Conservation (phyloP, 1,140 invertebrate genomes). For the Oppia nitens region DNA sequence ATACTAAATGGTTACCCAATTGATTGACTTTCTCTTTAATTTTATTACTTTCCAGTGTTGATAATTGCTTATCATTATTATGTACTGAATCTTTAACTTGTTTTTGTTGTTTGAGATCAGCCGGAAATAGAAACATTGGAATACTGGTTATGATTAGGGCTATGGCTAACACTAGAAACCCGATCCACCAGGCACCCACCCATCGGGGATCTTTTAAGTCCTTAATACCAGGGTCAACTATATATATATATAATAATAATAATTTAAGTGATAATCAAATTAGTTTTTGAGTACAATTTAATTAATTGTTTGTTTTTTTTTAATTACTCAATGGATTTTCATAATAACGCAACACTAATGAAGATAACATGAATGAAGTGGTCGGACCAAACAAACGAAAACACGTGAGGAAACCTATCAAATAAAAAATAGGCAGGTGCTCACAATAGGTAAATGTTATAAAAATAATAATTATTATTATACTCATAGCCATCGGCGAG, state of each 20-base stretch:
- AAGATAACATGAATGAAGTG: conserved; percentile 21
- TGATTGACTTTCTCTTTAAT: too few species aligned
- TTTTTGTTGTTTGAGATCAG: too few species aligned
- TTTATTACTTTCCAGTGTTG: too few species aligned
- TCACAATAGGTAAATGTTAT: too few species aligned
- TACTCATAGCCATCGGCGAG: conserved; percentile 20
- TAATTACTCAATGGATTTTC: conserved; percentile 20
- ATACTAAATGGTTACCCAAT: too few species aligned
- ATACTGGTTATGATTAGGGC: conserved; percentile 42
- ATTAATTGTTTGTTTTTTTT: too few species aligned
- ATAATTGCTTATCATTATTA: too few species aligned
- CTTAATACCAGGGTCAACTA: conserved; percentile 23
- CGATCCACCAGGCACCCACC: conserved; percentile 47
- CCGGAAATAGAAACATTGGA: conserved; percentile 44
- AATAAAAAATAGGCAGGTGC: conserved; percentile 24
- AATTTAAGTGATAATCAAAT: neutral
- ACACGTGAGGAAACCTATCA: conserved; percentile 17
- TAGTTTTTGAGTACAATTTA: neutral
- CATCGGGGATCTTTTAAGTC: conserved; percentile 20
- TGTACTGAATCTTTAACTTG: too few species aligned
- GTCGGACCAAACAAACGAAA: conserved; percentile 21
- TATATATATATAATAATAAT: neutral
- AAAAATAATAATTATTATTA: too few species aligned
- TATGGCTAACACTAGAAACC: conserved; percentile 41
- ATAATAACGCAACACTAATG: conserved; percentile 18